Evolutionary conservation across 2,888 invertebrate species (phyloP).

Genomic region (Rhimphoctona megacephalus): DNA sequence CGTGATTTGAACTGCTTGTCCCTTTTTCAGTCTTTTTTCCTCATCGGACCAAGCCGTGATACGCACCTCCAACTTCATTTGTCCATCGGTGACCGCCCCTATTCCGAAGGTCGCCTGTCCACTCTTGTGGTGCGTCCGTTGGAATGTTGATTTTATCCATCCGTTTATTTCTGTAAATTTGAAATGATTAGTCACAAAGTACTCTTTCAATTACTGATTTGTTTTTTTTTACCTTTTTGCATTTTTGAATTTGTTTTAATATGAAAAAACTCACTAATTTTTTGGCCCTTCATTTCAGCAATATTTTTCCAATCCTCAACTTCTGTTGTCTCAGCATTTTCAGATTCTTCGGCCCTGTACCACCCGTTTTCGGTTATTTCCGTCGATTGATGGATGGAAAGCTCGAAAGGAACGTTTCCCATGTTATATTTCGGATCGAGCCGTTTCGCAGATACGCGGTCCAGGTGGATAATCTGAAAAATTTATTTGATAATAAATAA

Average conservation of each 20-base stretch:
- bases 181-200: background rate
- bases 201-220: background rate
- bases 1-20: background rate
- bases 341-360: background rate
- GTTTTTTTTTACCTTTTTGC: background rate
- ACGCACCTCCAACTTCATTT: background rate
- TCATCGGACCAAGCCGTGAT: slow-evolving; percentile 8
- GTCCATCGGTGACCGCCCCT: slow-evolving; percentile 26
- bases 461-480: slow-evolving; percentile 16
- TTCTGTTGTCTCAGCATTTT: slow-evolving; percentile 1
- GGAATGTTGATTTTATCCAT: slow-evolving; percentile 29
- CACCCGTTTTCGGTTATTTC: background rate
- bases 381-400: slow-evolving; percentile 8
- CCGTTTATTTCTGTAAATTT: slow-evolving; percentile 30
- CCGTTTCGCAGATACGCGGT: slow-evolving; percentile 10
- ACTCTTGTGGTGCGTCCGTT: slow-evolving; percentile 19
- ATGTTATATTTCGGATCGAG: background rate
- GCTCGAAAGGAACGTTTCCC: slow-evolving; percentile 1
- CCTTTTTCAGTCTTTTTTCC: background rate
- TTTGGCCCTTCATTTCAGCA: slow-evolving; percentile 12
- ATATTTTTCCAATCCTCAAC: slow-evolving; percentile 6
- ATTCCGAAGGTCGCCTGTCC: slow-evolving; percentile 26
- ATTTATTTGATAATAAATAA: background rate
- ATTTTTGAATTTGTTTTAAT: background rate
- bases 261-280: slow-evolving; percentile 12